Evolutionary conservation across 1,140 invertebrate genomes (phyloP).

Genomic region (Drosophila sulfurigaster): DNA sequence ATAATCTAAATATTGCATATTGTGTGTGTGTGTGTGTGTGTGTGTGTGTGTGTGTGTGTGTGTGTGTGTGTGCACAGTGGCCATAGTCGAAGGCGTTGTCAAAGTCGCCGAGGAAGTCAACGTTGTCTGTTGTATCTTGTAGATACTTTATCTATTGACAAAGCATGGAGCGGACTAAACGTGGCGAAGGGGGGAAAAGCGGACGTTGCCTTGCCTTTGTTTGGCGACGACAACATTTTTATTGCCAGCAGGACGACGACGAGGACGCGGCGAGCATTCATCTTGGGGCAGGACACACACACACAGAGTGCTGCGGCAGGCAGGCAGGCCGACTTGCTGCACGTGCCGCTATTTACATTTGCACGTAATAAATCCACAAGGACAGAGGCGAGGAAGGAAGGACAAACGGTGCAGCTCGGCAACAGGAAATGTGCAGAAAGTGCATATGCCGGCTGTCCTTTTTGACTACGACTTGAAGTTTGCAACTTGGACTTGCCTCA

Average conservation of each 20-base stretch:
- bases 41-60: slow-evolving; percentile 22
- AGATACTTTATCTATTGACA: slow-evolving; percentile 74
- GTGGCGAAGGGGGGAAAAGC: background rate
- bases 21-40: slow-evolving; percentile 1
- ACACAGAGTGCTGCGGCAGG: slow-evolving; percentile 1
- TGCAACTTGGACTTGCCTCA: background rate
- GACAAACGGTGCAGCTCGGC: slow-evolving; percentile 31
- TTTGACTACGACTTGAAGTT: slow-evolving; percentile 27
- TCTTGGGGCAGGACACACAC: slow-evolving; percentile 27
- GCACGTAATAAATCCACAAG: slow-evolving; percentile 81
- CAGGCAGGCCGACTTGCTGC: slow-evolving; percentile 36
- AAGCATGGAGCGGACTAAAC: slow-evolving; percentile 43
- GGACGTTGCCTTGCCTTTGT: slow-evolving; percentile 62
- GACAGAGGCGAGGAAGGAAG: slow-evolving; percentile 19
- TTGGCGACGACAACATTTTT: slow-evolving; percentile 72
- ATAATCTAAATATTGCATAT: slow-evolving; percentile 55
- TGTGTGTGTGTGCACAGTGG: background rate
- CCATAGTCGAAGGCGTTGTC: slow-evolving; percentile 12
- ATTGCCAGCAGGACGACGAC: slow-evolving; percentile 45
- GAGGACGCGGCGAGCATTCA: slow-evolving; percentile 34
- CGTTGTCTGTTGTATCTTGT: slow-evolving; percentile 50
- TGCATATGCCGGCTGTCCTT: slow-evolving; percentile 70
- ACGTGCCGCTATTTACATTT: slow-evolving; percentile 84
- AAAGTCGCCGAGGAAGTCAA: slow-evolving; percentile 3
- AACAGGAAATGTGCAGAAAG: slow-evolving; percentile 74